Conservation (phyloP, 2,113 vertebrate genomes). For the Arothron firmamentum region DNA sequence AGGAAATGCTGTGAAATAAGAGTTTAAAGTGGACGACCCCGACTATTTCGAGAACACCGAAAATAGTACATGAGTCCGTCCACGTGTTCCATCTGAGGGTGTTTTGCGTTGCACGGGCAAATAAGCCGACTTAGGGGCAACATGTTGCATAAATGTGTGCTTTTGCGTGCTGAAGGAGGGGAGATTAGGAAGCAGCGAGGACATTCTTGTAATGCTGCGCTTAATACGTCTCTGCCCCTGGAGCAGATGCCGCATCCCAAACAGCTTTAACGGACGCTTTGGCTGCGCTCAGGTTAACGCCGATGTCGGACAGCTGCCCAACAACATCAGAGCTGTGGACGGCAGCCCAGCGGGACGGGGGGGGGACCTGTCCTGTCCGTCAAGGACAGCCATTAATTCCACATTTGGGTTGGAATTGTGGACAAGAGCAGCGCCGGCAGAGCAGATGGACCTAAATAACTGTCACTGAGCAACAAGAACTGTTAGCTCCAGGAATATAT, state of each 20-base stretch:
- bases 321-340: slow-evolving; percentile 21
- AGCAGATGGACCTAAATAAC: slow-evolving; percentile 18
- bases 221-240: slow-evolving; percentile 70
- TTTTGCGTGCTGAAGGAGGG: slow-evolving; percentile 47
- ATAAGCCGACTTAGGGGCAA: slow-evolving; percentile 19
- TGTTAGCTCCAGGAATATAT: slow-evolving; percentile 19
- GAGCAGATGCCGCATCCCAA: slow-evolving; percentile 68
- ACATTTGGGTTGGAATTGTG: slow-evolving; percentile 44
- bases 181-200: slow-evolving; percentile 62
- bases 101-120: slow-evolving; percentile 14
- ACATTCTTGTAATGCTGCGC: slow-evolving; percentile 70
- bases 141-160: slow-evolving; percentile 46
- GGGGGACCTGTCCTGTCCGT: slow-evolving; percentile 46
- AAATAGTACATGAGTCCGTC: slow-evolving; percentile 49
- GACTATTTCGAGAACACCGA: slow-evolving; percentile 6
- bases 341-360: slow-evolving; percentile 35
- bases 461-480: slow-evolving; percentile 7
- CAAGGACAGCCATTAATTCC: slow-evolving; percentile 55
- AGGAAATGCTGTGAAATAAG: neutral
- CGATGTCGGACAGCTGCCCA: slow-evolving; percentile 56
- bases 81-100: slow-evolving; percentile 51
- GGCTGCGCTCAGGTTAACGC: slow-evolving; percentile 61
- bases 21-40: slow-evolving; percentile 30
- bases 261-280: slow-evolving; percentile 56
- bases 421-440: neutral